Percentiles rank a stretch among this genome's conserved stretches.
phyloP scores from a whole-genome alignment of 2,888 invertebrate genomes.

The Andrena bucephala region DNA sequence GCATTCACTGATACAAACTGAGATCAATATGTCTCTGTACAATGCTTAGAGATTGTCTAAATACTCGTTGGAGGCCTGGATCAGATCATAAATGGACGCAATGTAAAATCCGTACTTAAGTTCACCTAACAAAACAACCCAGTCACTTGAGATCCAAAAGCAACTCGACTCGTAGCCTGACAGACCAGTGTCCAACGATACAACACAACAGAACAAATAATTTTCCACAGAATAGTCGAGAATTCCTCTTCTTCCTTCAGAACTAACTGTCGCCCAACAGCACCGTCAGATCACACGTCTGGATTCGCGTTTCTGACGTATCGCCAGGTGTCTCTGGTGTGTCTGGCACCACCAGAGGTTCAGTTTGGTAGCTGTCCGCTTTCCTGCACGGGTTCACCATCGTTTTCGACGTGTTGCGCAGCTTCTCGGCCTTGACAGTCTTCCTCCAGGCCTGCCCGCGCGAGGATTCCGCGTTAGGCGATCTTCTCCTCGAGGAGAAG shows the following conservation, averaged over 20 bases:
- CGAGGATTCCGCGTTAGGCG: constrained; percentile 10
- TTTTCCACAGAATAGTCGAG: not conserved
- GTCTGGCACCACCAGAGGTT: constrained; percentile 65
- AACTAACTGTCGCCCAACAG: constrained; percentile 73
- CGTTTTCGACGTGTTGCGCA: constrained; percentile 55
- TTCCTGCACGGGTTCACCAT: constrained; percentile 47
- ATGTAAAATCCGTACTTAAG: no score
- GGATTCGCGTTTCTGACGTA: constrained; percentile 57
- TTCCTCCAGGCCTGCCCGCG: constrained; percentile 30
- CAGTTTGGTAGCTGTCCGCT: constrained; percentile 59
- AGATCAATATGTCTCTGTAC: not conserved
- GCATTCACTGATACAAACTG: not conserved
- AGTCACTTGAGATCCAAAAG: not conserved
- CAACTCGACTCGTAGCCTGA: not conserved
- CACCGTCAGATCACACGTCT: constrained; percentile 69
- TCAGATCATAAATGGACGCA: not conserved
- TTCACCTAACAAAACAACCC: not conserved
- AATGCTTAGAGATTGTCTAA: constrained; percentile 3
- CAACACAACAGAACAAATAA: not conserved
- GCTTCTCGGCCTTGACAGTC: constrained; percentile 41
- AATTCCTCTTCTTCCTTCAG: not conserved
- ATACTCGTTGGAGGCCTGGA: not conserved
- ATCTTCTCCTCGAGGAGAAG: constrained; percentile 55
- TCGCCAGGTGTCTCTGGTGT: constrained; percentile 69
- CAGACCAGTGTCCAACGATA: not conserved